Base-by-base conservation (phyloP, 2,113 vertebrate genomes). In the Crotalus tigris region DNA sequence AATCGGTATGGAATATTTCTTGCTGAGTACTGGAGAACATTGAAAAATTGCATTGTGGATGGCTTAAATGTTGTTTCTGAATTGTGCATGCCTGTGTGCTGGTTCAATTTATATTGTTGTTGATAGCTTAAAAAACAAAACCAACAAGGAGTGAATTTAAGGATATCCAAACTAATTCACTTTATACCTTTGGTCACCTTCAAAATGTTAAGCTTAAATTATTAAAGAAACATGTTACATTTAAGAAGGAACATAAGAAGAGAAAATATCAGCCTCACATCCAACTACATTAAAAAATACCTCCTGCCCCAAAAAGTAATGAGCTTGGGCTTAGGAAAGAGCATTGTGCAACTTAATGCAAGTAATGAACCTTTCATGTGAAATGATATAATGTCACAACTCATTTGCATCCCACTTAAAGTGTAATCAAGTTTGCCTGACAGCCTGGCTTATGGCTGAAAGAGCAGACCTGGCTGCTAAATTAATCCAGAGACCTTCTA, bases 341-440 rank as follows among this genome's bases (percentile, higher is more conserved):
- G 94, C 95, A 96, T 94, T 96, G 97, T 97, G 95, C 94, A 94
- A 97, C 97, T 96, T 98, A 97, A 97, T 96, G 94, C 98, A 97
- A 98, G 97, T 98, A 98, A 98, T 97, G 97, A 98, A 98, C 97
- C 97, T 98, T 98, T 98, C 98, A 97, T 97, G 97, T 97, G 98
- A 98, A 97, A 98, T 98, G 97, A 98, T 98, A 97, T 97, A 97
- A 97, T 98, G 98, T 98, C 98, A 98, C 98, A 98, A 98, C 96
- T 98, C 98, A 98, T 98, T 98, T 98, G 97, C 98, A 98, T 98
- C 97, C 97, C 97, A 98, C 97, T 98, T 98, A 98, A 97, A 98
- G 95, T 98, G 96, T 97, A 98, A 98, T 98, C 98, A 98, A 97
- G 97, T 97, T 97, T 98, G 96, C 96, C 97, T 98, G 98, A 98